These are phyloP conservation scores for Paragorgia papillata DNA, from an alignment of 92 coral and sea anemone genomes.

Conservation along the genomic window DNA sequence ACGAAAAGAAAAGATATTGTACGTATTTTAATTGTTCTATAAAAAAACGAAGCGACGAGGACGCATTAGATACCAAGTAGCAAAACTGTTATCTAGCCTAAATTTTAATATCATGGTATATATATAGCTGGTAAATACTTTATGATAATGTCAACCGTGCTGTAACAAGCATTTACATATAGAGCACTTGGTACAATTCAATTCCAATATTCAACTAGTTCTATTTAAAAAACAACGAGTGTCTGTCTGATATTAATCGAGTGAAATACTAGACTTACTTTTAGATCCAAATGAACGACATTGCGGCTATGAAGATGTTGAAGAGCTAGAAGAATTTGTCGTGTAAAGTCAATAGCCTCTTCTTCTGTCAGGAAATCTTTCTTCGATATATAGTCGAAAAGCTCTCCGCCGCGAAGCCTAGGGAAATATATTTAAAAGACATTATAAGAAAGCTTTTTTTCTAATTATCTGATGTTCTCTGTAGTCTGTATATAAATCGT, in stretches of 20 bases:
- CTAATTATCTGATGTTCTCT: neutral
- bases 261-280: conserved; percentile 56
- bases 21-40: neutral
- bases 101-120: too few relatives aligned
- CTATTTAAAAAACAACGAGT: neutral
- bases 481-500: neutral
- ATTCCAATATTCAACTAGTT: neutral
- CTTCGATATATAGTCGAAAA: conserved; percentile 83
- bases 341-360: conserved; percentile 82
- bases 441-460: neutral
- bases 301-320: conserved; percentile 72
- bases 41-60: too few relatives aligned
- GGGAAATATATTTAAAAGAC: neutral
- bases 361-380: conserved; percentile 84
- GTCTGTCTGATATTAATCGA: neutral
- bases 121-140: neutral
- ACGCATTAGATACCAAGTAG: neutral
- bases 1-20: conserved; percentile 1
- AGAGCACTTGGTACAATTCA: too few relatives aligned
- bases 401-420: conserved; percentile 94
- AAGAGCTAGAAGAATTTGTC: conserved; percentile 79
- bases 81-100: neutral
- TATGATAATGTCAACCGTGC: neutral
- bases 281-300: conserved; percentile 88
- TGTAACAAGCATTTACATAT: too few relatives aligned